Conservation (phyloP, 1,140 invertebrate genomes). For the Panagrolaimus sp. region DNA sequence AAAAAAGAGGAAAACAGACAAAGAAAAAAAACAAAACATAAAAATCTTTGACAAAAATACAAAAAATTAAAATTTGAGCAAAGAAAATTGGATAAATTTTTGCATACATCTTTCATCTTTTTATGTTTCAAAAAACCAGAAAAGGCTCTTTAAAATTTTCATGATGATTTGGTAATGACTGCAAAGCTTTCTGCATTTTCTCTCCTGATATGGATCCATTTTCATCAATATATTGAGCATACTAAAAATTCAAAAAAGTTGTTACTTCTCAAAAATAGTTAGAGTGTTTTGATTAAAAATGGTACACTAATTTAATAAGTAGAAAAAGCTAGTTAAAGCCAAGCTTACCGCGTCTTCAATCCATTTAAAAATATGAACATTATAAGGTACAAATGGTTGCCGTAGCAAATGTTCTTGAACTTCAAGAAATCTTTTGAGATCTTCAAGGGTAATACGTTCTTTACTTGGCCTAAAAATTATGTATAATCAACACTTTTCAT, state of each 20-base stretch:
- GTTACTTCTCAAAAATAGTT: neutral
- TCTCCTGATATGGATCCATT: constrained; percentile 25
- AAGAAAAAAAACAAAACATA: too few relatives aligned
- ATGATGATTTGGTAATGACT: constrained; percentile 20
- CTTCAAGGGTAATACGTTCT: constrained; percentile 57
- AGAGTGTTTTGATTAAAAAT: neutral
- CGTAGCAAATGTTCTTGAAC: constrained; percentile 56
- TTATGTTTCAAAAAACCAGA: neutral
- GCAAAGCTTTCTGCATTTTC: constrained; percentile 26
- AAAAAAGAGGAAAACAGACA: too few relatives aligned
- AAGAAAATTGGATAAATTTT: too few relatives aligned
- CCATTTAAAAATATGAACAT: constrained; percentile 57
- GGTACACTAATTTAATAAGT: too few relatives aligned
- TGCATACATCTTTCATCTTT: too few relatives aligned
- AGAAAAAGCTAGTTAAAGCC: neutral
- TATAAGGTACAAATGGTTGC: constrained; percentile 57
- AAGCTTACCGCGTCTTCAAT: constrained; percentile 50
- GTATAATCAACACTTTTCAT: neutral
- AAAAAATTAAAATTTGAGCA: too few relatives aligned
- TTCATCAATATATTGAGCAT: constrained; percentile 27
- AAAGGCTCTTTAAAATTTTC: too few relatives aligned
- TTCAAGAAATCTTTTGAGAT: constrained; percentile 56
- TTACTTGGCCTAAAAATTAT: constrained; percentile 50
- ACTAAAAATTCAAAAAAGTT: constrained; percentile 14
- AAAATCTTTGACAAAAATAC: too few relatives aligned